Base-by-base conservation (phyloP, 2,888 invertebrate genomes). In the Neoascia interrupta region DNA sequence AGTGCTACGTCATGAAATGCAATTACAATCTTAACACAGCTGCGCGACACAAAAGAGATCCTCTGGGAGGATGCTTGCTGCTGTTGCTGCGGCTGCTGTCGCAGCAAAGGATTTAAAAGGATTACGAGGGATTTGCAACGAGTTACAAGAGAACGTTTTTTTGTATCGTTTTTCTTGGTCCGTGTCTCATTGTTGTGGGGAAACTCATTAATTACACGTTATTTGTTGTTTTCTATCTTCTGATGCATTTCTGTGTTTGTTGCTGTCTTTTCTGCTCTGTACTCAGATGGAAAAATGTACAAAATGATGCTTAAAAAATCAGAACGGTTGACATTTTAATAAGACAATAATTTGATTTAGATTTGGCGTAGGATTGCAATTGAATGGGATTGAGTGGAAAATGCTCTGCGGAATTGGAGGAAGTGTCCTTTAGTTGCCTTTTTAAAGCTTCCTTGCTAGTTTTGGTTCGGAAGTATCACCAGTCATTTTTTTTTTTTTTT, bases 1-100 rank as follows among this genome's bases (percentile, higher is more conserved):
- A 76, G 72, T 66, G 64, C 72, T 60, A 60, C 76, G 53, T 72
- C 72, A 76, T 58, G 47, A 72, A 72, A 76, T 76, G 72, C 72
- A 76, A 76, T 72, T 76, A 72, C 76, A 76, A 76, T 76, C 60
- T 76, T 72, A 72, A 49, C 72, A 76, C 76, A 76, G 76, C 72
- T 76, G 76, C 23, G 76, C 53, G 64, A 76, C 72, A 72, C 37
- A 64, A 60, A 64, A 58, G 34, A 43, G 49, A 56, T 70, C 11
- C 34, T 61, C 36, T 37, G 11, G 21, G 28, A 34, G 43, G 43
- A 53, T 72, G 64, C 54, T 64, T 10, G 53, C 10, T 68, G 47
- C 11, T 39, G 18, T n/a, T 43, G 13, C 39, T 41, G 15, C 19
- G 64, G 66, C 70, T 70, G 21, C 28, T 66, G 58, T 70, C 58